Evolutionary conservation across 2,113 vertebrate genomes (phyloP), one percentile per base, ranked within the genome.

Genomic region (Myotis lucifugus): DNA sequence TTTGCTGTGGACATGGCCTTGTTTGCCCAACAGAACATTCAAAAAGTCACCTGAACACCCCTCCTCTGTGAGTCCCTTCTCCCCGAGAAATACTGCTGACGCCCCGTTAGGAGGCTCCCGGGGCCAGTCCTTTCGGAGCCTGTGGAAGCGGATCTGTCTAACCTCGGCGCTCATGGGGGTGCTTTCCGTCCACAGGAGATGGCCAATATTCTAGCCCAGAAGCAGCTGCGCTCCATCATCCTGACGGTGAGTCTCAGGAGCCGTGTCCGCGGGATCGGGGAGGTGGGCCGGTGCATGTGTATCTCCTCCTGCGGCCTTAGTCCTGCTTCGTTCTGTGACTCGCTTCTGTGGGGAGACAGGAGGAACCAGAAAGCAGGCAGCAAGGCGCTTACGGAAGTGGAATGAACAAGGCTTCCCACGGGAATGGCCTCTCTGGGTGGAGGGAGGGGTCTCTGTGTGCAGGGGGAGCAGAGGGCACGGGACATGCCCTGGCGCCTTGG

Each of bases 131-230:
- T n/a, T 48, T 21, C 40, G 46, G 50, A n/a, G 29, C 7, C 0
- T 0, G 23, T 0, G 40, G 56, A 95, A 95, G 61, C 67, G 90
- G 1, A 7, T 50, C 17, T 69, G 84, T 94, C 70, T 94, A 81
- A 89, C 48, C 6, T 81, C 42, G 89, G 83, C 64, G 78, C 52
- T 85, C 56, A 5, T 40, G 56, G 2, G 94, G 48, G 19, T 96
- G 50, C 86, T 96, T 93, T 21, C 94, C 52, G 86, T 4, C 50
- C 94, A 61, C 95, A 99, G 99, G 99, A 99, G 98, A 99, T 99
- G 99, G 99, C 99, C 85, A 99, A 99, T 78, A 99, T 99, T 97
- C 98, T 99, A 93, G 99, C 99, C 82, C 99, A 99, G 98, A 99
- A 99, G 96, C 99, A 99, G 88, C 99, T 99, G 94, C 99, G 99